A percentile compares a stretch with the other conserved stretches of the same genome.
Evolutionary conservation across 2,113 vertebrate genomes (phyloP).

Genomic region (Otocyon megalotis): DNA sequence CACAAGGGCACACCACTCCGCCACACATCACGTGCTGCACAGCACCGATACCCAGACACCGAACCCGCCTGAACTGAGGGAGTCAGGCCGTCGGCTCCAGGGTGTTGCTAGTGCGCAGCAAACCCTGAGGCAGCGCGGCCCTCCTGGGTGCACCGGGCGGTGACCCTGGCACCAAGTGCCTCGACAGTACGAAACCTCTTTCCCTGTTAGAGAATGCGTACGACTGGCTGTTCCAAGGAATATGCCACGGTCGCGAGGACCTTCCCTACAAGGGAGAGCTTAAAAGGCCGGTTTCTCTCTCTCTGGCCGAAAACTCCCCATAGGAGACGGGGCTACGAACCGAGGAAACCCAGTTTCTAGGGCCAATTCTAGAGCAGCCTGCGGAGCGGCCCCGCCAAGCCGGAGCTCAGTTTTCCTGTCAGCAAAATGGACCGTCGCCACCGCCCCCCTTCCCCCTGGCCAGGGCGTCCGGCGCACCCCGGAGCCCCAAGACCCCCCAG

Average conservation of each 20-base stretch:
- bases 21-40: not conserved
- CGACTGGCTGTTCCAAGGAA: slow-evolving; percentile 35
- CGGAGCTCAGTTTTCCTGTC: slow-evolving; percentile 58
- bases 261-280: not conserved
- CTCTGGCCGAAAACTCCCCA: slow-evolving; percentile 38
- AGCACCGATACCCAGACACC: not conserved
- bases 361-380: not conserved
- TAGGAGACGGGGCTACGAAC: not conserved
- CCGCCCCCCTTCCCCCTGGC: not conserved
- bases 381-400: not conserved
- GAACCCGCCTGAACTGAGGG: slow-evolving; percentile 44
- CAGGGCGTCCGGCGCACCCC: not conserved
- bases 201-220: not conserved
- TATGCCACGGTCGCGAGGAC: not conserved
- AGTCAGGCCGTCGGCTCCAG: slow-evolving; percentile 53
- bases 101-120: not conserved
- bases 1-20: not conserved
- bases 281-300: not conserved
- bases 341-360: not conserved
- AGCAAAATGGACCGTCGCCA: slow-evolving; percentile 53
- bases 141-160: not conserved
- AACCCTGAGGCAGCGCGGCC: not conserved
- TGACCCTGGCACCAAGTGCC: not conserved
- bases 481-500: not conserved
- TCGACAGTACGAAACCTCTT: not conserved